Conservation (phyloP, 2,113 vertebrate species). For the Piprites chloris region DNA sequence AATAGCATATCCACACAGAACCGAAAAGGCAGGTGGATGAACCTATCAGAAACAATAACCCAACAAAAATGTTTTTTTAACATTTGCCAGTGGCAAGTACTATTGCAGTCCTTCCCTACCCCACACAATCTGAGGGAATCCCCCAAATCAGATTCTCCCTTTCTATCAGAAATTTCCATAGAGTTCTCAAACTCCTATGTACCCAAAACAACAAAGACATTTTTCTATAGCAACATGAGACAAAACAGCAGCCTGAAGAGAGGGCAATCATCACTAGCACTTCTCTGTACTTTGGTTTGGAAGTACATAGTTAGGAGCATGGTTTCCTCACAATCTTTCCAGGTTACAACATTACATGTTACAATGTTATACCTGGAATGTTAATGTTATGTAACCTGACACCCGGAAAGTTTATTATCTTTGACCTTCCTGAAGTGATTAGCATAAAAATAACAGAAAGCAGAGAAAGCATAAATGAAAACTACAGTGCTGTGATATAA, state of each 20-base stretch:
- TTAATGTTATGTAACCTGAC: no score
- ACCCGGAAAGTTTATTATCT: neutral
- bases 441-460: neutral
- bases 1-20: neutral
- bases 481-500: neutral
- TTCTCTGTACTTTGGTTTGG: neutral
- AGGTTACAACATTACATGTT: no score
- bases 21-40: neutral
- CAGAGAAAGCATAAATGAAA: neutral
- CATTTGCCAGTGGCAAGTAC: neutral
- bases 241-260: neutral
- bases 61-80: neutral
- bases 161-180: neutral
- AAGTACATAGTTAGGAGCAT: neutral
- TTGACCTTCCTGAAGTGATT: neutral
- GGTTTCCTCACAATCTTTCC: neutral
- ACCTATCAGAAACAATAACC: neutral
- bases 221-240: neutral
- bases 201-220: neutral
- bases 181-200: neutral
- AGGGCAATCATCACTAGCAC: neutral
- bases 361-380: neutral
- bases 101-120: neutral
- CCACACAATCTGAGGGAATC: neutral
- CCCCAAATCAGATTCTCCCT: neutral